These are phyloP conservation scores for Calcarius lapponicus DNA, from an alignment of 2,797 vertebrate species.

Conservation along the genomic window DNA sequence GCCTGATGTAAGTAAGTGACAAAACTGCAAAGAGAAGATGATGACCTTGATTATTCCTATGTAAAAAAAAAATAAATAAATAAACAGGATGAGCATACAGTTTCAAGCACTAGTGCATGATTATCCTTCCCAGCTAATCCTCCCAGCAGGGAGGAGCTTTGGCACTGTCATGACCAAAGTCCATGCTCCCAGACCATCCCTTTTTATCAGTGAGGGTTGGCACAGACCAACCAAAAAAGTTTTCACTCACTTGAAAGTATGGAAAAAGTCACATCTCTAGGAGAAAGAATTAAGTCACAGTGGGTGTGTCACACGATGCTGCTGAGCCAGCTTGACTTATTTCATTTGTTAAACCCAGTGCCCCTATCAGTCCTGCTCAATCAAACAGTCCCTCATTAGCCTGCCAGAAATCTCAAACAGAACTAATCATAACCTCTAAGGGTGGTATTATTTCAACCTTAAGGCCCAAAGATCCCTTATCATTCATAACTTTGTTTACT, in stretches of 20 bases:
- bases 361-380: not conserved
- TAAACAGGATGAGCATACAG: not conserved
- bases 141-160: not conserved
- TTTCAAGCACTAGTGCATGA: not conserved
- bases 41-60: not conserved
- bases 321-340: not conserved
- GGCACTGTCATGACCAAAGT: too few species aligned
- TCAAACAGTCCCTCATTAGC: not conserved
- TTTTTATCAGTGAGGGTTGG: not conserved
- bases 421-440: not conserved
- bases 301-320: not conserved
- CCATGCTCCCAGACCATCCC: accelerated
- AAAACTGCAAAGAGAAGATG: not conserved
- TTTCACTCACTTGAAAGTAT: not conserved
- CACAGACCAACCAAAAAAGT: not conserved
- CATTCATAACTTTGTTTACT: not conserved
- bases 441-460: not conserved
- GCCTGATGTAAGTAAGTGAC: not conserved
- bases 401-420: not conserved
- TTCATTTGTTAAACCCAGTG: not conserved
- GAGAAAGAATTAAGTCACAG: not conserved
- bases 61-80: not conserved
- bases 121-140: not conserved
- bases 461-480: not conserved
- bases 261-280: not conserved